Conservation (phyloP, 2,888 invertebrate species). For the Mythimna loreyi region DNA sequence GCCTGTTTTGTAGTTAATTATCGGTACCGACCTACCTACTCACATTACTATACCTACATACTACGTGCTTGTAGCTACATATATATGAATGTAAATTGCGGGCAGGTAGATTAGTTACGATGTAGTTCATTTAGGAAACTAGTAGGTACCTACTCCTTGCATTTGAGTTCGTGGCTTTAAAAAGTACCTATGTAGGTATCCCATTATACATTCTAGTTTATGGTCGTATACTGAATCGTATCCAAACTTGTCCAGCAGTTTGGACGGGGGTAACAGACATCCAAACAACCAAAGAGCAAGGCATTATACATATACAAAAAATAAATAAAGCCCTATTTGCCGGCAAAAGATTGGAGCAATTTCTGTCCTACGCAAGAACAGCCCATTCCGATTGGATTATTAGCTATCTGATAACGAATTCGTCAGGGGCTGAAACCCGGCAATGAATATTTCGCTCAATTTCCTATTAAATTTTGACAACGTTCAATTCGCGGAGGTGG, state of each 20-base stretch:
- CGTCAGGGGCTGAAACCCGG: constrained; percentile 76
- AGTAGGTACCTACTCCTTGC: too few relatives aligned
- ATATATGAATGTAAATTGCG: not conserved
- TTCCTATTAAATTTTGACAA: constrained; percentile 73
- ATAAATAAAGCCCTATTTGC: constrained; percentile 41
- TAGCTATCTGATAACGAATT: constrained; percentile 83
- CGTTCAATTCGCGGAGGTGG: constrained; percentile 49
- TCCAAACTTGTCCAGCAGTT: too few relatives aligned
- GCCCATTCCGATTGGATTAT: constrained; percentile 80
- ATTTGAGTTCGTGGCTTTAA: too few relatives aligned
- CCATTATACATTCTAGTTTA: too few relatives aligned
- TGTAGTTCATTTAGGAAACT: constrained; percentile 5
- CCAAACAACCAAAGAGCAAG: not conserved
- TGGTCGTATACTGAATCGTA: too few relatives aligned
- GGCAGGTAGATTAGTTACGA: not conserved
- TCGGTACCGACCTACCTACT: not conserved
- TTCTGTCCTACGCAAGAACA: constrained; percentile 59
- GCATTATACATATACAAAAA: not conserved
- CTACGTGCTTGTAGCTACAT: not conserved
- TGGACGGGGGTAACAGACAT: too few relatives aligned
- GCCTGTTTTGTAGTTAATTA: constrained; percentile 35
- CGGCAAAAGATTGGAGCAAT: constrained; percentile 53
- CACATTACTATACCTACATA: not conserved
- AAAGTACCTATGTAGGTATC: too few relatives aligned
- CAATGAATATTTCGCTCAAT: constrained; percentile 75